Base-by-base conservation (phyloP, 2,113 vertebrate genomes). In the Camelus dromedarius region DNA sequence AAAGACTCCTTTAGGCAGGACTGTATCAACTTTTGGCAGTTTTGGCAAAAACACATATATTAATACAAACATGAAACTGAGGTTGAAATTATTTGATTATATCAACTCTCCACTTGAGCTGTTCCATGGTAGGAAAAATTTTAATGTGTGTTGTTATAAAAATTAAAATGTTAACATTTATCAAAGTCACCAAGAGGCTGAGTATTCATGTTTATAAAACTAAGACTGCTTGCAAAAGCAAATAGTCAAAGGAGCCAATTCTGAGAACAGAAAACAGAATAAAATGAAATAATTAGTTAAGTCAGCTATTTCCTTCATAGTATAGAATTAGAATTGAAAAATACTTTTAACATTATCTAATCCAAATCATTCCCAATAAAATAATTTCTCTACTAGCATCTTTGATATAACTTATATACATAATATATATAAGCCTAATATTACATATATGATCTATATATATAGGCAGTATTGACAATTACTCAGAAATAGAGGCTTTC, bases 141-240 rank as follows among this genome's bases (percentile, higher is more conserved):
- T 75, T 42, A 42, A 30, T 83, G 38, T 75, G 24, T 77, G 26
- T 56, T 58, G 70, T 56, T 88, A 83, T n/a, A 85, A 92, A 96
- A 76, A 84, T 92, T 93, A 73, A 96, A 97, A 95, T 46, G 15
- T n/a, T 76, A 84, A 58, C 11, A 82, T 50, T 83, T 84, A 69
- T 80, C 15, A 6, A 91, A 75, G 11, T 90, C 79, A 93, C 46
- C 26, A 67, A 62, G n/a, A 42, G 11, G 7, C 72, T 58, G 26
- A 84, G 24, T 48, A 35, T 48, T 83, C 54, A 42, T 76, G 30
- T 96, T 97, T 64, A 75, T n/a, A 48, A 90, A 97, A 84, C 50
- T 50, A 32, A 64, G 52, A 35, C 20, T 90, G 32, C 82, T 95
- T 77, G 58, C 7, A 50, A 73, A 93, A 50, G 30, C 64, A 92